Conservation (phyloP, 2,797 vertebrate genomes). For the Enteromius unitaeniatus region DNA sequence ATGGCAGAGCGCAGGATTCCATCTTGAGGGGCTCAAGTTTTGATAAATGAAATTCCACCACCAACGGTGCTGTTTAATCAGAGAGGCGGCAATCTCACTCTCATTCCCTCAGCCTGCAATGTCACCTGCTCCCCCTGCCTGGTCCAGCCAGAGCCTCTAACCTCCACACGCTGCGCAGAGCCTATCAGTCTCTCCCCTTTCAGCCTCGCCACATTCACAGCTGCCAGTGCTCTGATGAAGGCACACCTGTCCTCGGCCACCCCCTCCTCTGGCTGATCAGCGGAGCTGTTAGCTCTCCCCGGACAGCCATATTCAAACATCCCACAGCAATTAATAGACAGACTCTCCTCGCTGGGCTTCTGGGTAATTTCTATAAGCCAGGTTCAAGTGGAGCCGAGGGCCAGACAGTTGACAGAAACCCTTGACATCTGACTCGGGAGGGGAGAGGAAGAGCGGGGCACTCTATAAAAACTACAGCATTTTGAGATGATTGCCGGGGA, state of each 20-base stretch:
- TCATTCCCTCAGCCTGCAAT: constrained; percentile 78
- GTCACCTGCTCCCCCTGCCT: constrained; percentile 82
- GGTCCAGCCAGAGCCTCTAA: constrained; percentile 69
- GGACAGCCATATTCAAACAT: constrained; percentile 79
- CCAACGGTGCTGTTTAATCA: constrained; percentile 72
- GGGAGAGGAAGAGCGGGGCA: constrained; percentile 47
- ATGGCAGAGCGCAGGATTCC: not conserved
- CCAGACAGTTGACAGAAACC: constrained; percentile 68
- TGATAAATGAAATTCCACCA: constrained; percentile 60
- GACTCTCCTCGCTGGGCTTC: constrained; percentile 73
- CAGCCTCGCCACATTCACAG: constrained; percentile 78
- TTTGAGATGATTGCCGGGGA: constrained; percentile 60
- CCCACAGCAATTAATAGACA: constrained; percentile 80
- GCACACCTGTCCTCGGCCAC: constrained; percentile 81
- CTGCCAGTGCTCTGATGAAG: constrained; percentile 83
- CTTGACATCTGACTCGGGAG: constrained; percentile 69
- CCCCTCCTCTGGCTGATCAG: constrained; percentile 65
- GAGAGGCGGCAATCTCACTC: constrained; percentile 76
- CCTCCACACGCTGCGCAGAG: constrained; percentile 50
- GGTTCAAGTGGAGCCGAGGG: constrained; percentile 64
- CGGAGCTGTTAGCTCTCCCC: constrained; percentile 76
- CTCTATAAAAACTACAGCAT: constrained; percentile 43
- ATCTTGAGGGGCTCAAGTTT: constrained; percentile 44
- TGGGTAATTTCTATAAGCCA: constrained; percentile 74
- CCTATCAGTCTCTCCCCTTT: constrained; percentile 51